Percentiles rank a stretch among this genome's conserved stretches.
Conservation (phyloP, 2,888 invertebrate genomes). For the Odontocolon sp. region DNA sequence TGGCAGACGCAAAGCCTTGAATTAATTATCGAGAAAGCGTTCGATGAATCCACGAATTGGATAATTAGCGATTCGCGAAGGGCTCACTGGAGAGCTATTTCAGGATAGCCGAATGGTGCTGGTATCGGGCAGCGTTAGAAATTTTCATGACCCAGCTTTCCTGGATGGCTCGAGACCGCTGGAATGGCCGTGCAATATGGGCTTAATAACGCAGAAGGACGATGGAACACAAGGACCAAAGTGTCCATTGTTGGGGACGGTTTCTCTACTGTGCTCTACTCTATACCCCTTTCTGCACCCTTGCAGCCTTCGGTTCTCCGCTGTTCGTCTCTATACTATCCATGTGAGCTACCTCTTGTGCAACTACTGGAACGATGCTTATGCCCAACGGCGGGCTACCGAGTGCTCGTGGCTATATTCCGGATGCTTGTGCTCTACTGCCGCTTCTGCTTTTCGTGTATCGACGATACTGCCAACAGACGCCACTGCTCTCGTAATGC, state of each 20-base stretch:
- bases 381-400: background rate
- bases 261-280: background rate
- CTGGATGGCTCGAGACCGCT: background rate
- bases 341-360: background rate
- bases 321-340: background rate
- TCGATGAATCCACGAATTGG: background rate
- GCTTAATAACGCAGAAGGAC: slow-evolving; percentile 9
- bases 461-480: slow-evolving; percentile 35
- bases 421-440: slow-evolving; percentile 7
- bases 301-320: background rate
- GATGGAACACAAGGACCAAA: background rate
- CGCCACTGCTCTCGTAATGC: slow-evolving; percentile 62
- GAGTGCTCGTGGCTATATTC: slow-evolving; percentile 3
- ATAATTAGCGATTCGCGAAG: background rate
- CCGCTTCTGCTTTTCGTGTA: slow-evolving; percentile 7
- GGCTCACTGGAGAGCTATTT: background rate
- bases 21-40: background rate
- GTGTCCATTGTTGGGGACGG: background rate
- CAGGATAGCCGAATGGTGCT: background rate
- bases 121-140: background rate
- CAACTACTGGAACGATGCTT: slow-evolving; percentile 7
- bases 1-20: background rate
- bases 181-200: background rate
- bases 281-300: background rate
- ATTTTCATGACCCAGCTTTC: background rate